A percentile compares a stretch with the other conserved stretches of the same genome.
These are phyloP conservation scores for Tiliacea aurago DNA, from an alignment of 2,888 invertebrate species.

Conservation along the genomic window DNA sequence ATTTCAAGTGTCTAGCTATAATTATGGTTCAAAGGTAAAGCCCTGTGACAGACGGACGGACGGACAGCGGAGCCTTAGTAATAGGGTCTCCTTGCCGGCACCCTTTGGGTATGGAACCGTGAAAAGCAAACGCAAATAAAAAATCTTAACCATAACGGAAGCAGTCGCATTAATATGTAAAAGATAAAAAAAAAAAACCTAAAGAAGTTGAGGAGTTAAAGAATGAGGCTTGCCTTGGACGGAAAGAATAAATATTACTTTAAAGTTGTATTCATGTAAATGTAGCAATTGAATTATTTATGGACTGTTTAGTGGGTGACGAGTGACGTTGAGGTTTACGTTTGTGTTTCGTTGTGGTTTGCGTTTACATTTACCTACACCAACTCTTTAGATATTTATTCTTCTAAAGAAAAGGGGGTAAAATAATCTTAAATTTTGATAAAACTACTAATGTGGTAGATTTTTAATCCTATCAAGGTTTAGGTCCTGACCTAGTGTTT, in stretches of 20 bases:
- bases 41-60: too few relatives aligned
- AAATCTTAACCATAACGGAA: constrained; percentile 11
- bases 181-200: constrained; percentile 46
- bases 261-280: constrained; percentile 68
- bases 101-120: too few relatives aligned
- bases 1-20: too few relatives aligned
- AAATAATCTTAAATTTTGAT: neutral
- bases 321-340: neutral
- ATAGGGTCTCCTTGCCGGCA: too few relatives aligned
- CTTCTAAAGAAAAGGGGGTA: neutral
- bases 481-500: too few relatives aligned
- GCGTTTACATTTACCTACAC: neutral
- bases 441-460: neutral
- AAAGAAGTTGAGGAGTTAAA: constrained; percentile 31
- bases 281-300: constrained; percentile 52
- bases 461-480: neutral
- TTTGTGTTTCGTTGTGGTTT: neutral
- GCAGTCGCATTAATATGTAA: constrained; percentile 27
- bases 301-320: constrained; percentile 17
- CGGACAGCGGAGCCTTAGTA: too few relatives aligned
- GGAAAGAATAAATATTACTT: constrained; percentile 62
- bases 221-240: constrained; percentile 60
- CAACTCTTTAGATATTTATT: neutral
- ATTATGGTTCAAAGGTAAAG: too few relatives aligned
- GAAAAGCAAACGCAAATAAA: constrained; percentile 13